Base-by-base conservation (phyloP, 1,140 invertebrate genomes). In the Cephus cinctus region DNA sequence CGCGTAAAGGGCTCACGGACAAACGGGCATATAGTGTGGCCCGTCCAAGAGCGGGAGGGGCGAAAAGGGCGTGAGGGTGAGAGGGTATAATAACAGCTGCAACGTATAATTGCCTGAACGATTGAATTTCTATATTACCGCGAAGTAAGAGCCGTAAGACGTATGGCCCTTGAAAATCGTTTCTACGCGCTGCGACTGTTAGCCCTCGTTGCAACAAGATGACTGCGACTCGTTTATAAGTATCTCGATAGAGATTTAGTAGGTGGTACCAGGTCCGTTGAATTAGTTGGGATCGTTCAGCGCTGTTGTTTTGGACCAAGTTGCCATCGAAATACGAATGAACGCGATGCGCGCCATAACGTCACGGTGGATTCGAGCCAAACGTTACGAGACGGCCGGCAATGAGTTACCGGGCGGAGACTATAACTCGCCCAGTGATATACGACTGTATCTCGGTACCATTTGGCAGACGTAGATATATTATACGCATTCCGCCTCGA, bases 401-500 rank as follows among this genome's bases (percentile, higher is more conserved):
- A 70, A 72, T 70, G 71, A 73, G 65, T 74, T 76, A 73, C 69
- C 69, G 69, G 63, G 67, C 67, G 63, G 67, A 63, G 66, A 72
- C 71, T 76, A 76, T 75, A 76, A 75, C 74, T 73, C 66, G 65
- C 64, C 27, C 47, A 53, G 70, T 76, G 73, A 76, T 75, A 75
- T 75, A 76, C 68, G 68, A 62, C 71, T 69, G 73, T 70, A 75
- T 76, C 74, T 74, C 69, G 62, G 71, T 74, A 74, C 71, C 73
- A 75, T 76, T 76, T 76, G 73, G 73, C 74, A 76, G 73, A 76
- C 74, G 69, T 71, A 69, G 73, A 76, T 76, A 75, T 75, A 76
- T 76, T 74, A 72, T 67, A 63, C 67, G 66, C 74, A 74, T 75
- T 71, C 73, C 69, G 59, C 58, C 57, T 39, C 58, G 70, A 73